These are phyloP conservation scores for Sturnira hondurensis DNA, from an alignment of 2,113 vertebrate species.

Conservation along the genomic window DNA sequence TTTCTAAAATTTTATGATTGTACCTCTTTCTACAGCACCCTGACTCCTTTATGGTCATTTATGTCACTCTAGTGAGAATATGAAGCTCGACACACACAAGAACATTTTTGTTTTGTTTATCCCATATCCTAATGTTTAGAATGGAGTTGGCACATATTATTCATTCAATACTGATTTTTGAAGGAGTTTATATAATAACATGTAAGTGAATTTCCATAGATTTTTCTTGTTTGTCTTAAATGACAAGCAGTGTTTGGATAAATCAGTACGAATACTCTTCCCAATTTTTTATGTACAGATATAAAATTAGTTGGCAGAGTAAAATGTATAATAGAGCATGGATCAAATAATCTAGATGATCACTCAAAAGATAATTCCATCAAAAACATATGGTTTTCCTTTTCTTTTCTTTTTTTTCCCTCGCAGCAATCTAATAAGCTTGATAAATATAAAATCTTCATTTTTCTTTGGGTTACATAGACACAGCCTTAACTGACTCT, in stretches of 20 bases:
- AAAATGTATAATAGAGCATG: background rate
- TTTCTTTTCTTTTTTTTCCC: background rate
- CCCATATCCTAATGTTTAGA: background rate
- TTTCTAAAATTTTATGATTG: background rate
- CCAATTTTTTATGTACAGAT: background rate
- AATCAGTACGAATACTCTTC: background rate
- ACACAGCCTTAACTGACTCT: slow-evolving; percentile 35
- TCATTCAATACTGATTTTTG: background rate
- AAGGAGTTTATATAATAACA: background rate
- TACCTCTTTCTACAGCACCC: background rate
- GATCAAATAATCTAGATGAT: background rate
- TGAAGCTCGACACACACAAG: background rate
- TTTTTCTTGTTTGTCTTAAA: background rate
- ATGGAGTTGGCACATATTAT: background rate
- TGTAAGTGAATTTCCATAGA: background rate
- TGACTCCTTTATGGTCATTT: background rate
- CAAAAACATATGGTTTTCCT: background rate
- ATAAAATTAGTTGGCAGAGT: background rate
- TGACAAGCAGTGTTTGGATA: background rate
- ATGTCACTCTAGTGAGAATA: background rate
- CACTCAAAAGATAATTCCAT: background rate
- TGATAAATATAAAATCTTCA: slow-evolving; percentile 34
- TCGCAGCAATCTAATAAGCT: slow-evolving; percentile 8
- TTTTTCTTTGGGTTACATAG: background rate
- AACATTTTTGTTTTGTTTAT: background rate